A percentile compares a stretch with the other conserved stretches of the same genome.
Evolutionary conservation across 1,140 invertebrate species (phyloP).

Genomic region (Apis cerana): DNA sequence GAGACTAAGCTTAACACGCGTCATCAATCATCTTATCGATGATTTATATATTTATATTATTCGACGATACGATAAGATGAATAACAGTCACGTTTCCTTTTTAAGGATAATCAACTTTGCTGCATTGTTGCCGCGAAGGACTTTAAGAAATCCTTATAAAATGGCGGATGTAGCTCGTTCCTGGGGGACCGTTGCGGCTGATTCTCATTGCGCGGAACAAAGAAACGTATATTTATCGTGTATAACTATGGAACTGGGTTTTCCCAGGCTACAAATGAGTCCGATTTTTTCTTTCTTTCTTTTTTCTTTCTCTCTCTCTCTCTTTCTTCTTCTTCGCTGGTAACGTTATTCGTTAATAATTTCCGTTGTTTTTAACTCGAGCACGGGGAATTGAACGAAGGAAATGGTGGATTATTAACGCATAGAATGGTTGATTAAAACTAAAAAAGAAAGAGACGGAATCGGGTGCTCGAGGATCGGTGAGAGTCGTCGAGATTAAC

Average conservation of each 20-base stretch:
- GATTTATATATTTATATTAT: conserved; percentile 22
- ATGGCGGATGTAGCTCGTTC: background rate
- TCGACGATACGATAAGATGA: conserved; percentile 40
- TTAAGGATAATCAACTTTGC: background rate
- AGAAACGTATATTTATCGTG: conserved; percentile 14
- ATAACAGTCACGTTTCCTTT: conserved; percentile 14
- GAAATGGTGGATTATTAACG: conserved; percentile 8
- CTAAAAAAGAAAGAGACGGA: background rate
- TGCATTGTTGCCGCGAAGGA: background rate
- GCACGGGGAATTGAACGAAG: background rate
- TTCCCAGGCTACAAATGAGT: background rate
- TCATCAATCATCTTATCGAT: conserved; percentile 34
- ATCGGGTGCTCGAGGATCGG: background rate
- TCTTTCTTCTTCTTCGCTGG: no score
- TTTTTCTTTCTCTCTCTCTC: background rate
- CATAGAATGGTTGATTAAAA: background rate
- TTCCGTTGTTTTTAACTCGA: conserved; percentile 24
- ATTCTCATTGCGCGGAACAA: conserved; percentile 13
- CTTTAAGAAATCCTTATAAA: background rate
- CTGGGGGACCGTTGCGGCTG: background rate
- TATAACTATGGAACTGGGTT: conserved; percentile 19
- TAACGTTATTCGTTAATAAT: conserved; percentile 36
- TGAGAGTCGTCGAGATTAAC: background rate
- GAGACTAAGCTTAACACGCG: no score
- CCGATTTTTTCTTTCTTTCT: background rate